Evolutionary conservation across 2,113 vertebrate genomes (phyloP).

Genomic region (Engraulis encrasicolus): DNA sequence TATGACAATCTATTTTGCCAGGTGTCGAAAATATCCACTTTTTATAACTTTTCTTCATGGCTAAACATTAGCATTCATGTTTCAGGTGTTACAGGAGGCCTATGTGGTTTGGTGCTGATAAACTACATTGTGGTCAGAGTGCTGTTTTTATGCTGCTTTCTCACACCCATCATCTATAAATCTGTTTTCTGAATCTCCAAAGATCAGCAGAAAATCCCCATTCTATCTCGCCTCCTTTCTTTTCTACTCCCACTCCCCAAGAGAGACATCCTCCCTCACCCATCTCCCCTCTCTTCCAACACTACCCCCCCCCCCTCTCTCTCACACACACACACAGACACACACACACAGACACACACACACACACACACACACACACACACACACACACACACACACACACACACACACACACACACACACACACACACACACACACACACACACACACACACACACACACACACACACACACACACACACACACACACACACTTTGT

Average conservation of each 20-base stretch:
- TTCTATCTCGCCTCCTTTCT: too few relatives aligned
- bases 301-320: not conserved
- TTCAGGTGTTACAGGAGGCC: not conserved
- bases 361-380: conserved; percentile 15
- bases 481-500: too few relatives aligned
- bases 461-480: too few relatives aligned
- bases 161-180: conserved; percentile 11
- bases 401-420: too few relatives aligned
- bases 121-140: not conserved
- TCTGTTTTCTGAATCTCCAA: not conserved
- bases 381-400: not conserved
- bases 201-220: conserved; percentile 22
- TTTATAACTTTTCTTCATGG: conserved; percentile 20
- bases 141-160: conserved; percentile 16
- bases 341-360: conserved; percentile 23
- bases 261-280: too few relatives aligned
- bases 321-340: not conserved
- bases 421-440: too few relatives aligned
- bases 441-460: too few relatives aligned
- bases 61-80: conserved; percentile 23
- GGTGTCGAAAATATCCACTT: conserved; percentile 19
- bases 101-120: conserved; percentile 12
- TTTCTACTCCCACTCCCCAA: too few relatives aligned
- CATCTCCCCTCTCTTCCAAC: too few relatives aligned
- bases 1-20: not conserved